Percentiles rank a stretch among this genome's conserved stretches.
Conservation (phyloP, 2,113 vertebrate species). For the Anhinga rufa region DNA sequence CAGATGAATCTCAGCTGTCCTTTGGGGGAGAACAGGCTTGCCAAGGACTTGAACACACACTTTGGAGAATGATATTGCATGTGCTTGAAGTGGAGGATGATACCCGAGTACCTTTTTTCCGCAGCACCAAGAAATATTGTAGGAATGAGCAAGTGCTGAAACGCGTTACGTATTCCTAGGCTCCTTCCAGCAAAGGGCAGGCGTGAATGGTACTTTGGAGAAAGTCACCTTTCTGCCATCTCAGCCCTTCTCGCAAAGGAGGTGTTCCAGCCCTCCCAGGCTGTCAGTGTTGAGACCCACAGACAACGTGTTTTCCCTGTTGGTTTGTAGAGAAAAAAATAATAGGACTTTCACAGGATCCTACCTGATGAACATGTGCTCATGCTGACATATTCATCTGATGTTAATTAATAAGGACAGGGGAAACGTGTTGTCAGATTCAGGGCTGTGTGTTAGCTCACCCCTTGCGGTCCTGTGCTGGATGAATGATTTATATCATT, state of each 20-base stretch:
- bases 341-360: neutral
- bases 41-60: neutral
- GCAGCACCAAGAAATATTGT: neutral
- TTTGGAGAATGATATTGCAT: neutral
- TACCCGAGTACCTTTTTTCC: neutral
- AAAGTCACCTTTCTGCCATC: neutral
- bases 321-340: neutral
- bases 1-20: neutral
- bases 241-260: neutral
- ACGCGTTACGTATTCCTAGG: neutral
- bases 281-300: neutral
- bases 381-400: neutral
- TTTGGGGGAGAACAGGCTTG: neutral
- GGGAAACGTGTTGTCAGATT: neutral
- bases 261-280: neutral
- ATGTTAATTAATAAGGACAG: neutral
- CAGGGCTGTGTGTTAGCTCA: neutral
- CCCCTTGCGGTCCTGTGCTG: neutral
- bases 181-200: neutral
- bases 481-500: neutral
- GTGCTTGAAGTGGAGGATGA: neutral
- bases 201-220: neutral
- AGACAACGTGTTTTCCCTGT: neutral
- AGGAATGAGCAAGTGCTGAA: neutral
- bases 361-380: neutral